Percentiles rank a stretch among this genome's conserved stretches.
phyloP scores from a whole-genome alignment of 2,888 invertebrate genomes.

The Sinhomidia bicolor region DNA sequence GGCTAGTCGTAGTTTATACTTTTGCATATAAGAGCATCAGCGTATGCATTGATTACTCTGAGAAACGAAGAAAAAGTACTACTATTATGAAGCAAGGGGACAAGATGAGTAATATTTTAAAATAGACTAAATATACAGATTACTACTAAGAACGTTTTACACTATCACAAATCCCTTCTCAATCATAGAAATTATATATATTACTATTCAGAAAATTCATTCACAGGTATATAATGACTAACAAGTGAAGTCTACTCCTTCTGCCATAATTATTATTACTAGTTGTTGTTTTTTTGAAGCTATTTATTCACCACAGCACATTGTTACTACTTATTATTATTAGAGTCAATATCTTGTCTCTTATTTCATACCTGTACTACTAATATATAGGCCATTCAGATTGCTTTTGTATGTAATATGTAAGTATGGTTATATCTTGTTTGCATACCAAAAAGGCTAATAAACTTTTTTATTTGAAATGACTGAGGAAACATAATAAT shows the following conservation, averaged over 20 bases:
- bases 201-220: background rate
- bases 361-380: background rate
- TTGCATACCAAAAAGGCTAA: constrained; percentile 27
- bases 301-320: background rate
- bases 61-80: background rate
- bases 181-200: constrained; percentile 10
- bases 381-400: background rate
- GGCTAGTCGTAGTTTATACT: constrained; percentile 66
- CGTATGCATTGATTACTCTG: background rate
- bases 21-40: constrained; percentile 14
- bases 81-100: background rate
- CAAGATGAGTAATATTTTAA: background rate
- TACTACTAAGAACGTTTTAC: background rate
- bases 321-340: background rate
- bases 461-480: constrained; percentile 43
- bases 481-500: constrained; percentile 58
- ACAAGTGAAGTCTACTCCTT: background rate
- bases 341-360: background rate
- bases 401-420: background rate
- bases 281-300: background rate
- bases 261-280: background rate
- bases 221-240: background rate
- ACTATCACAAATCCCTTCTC: constrained; percentile 33
- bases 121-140: background rate
- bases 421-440: background rate